Percentiles rank a stretch among this genome's conserved stretches.
Evolutionary conservation across 2,797 vertebrate species (phyloP).

Genomic region (Harpagifer antarcticus): DNA sequence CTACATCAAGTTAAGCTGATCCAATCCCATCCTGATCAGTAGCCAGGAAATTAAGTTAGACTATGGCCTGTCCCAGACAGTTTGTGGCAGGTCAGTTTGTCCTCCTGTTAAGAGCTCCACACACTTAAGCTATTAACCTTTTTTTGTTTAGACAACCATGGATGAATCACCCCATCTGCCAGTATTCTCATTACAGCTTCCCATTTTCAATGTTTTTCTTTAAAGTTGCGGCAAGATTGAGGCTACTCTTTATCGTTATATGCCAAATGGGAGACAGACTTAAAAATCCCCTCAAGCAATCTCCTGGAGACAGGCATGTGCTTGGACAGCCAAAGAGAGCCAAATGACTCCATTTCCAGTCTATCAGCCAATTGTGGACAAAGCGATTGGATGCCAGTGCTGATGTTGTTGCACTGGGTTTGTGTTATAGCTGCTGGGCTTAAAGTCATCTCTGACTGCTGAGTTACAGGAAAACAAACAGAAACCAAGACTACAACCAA

Average conservation of each 20-base stretch:
- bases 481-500: constrained; percentile 1
- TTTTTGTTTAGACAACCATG: constrained; percentile 66
- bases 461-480: constrained; percentile 16
- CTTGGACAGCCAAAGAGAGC: constrained; percentile 54
- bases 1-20: constrained; percentile 55
- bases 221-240: constrained; percentile 40
- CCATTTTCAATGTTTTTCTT: constrained; percentile 26
- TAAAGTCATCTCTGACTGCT: constrained; percentile 32
- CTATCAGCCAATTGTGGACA: constrained; percentile 58
- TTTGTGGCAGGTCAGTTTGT: constrained; percentile 66
- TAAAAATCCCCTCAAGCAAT: constrained; percentile 53
- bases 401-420: constrained; percentile 35
- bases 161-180: constrained; percentile 64
- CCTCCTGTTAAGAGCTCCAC: constrained; percentile 60
- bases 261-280: constrained; percentile 39
- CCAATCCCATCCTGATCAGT: constrained; percentile 59
- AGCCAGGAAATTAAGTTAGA: constrained; percentile 74
- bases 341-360: constrained; percentile 70
- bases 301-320: constrained; percentile 58
- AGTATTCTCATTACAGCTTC: constrained; percentile 60
- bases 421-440: constrained; percentile 35
- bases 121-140: constrained; percentile 80
- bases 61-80: constrained; percentile 51
- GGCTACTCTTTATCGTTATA: constrained; percentile 60
- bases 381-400: constrained; percentile 53